Conservation (phyloP, 2,888 invertebrate genomes). For the Lithodes maja region DNA sequence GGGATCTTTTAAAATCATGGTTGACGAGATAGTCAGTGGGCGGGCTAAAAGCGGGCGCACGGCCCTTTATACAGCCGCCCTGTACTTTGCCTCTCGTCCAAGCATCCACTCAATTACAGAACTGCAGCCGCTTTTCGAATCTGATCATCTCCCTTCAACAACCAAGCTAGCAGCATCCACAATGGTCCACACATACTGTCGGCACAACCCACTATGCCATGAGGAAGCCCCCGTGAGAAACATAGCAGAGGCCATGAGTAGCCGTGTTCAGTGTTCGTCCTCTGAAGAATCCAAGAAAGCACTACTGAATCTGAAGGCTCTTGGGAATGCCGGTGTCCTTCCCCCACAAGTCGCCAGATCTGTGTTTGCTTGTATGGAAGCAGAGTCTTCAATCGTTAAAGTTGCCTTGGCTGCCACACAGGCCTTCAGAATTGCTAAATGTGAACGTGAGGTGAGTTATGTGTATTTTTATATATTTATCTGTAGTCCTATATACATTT, state of each 20-base stretch:
- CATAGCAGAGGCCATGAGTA: slow-evolving; percentile 27
- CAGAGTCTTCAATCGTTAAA: not conserved
- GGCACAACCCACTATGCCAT: slow-evolving; percentile 37
- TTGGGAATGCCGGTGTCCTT: slow-evolving; percentile 62
- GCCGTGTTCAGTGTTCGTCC: slow-evolving; percentile 22
- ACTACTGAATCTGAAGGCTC: slow-evolving; percentile 33
- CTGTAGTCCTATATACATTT: too few species aligned
- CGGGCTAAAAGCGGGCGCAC: slow-evolving; percentile 15
- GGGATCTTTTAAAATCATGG: slow-evolving; percentile 47
- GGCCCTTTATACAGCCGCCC: slow-evolving; percentile 45
- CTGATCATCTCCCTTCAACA: not conserved
- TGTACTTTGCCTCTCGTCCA: slow-evolving; percentile 49
- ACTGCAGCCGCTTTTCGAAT: slow-evolving; percentile 38
- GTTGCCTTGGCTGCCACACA: slow-evolving; percentile 47
- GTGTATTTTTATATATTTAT: too few species aligned
- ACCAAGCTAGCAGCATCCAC: slow-evolving; percentile 47
- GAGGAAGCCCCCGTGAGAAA: slow-evolving; percentile 34
- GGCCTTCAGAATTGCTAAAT: slow-evolving; percentile 47
- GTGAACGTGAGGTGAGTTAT: slow-evolving; percentile 45
- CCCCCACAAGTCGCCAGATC: slow-evolving; percentile 5
- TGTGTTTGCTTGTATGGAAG: slow-evolving; percentile 26
- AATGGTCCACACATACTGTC: slow-evolving; percentile 49
- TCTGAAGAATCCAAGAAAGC: slow-evolving; percentile 1
- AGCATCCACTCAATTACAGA: slow-evolving; percentile 25
- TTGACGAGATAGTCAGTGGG: slow-evolving; percentile 36